phyloP scores from a whole-genome alignment of 1,140 invertebrate species.

The Asbolus verrucosus region DNA sequence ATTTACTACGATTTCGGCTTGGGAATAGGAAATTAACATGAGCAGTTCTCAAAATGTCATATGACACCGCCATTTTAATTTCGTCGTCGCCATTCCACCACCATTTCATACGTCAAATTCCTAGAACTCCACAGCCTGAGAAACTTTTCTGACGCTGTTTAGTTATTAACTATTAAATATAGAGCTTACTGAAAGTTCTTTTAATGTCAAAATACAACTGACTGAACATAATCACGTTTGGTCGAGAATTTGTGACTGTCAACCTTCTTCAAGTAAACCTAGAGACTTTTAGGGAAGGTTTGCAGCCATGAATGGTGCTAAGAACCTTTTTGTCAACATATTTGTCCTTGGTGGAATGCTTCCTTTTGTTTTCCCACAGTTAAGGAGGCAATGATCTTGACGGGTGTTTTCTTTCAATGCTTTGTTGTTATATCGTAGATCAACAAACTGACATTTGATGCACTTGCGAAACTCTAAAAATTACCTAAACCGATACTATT shows the following conservation, averaged over 20 bases:
- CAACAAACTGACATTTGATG: slow-evolving; percentile 46
- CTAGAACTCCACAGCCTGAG: no score
- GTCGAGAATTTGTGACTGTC: no score
- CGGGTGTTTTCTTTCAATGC: slow-evolving; percentile 48
- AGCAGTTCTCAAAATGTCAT: slow-evolving; percentile 4
- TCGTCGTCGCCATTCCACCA: background rate
- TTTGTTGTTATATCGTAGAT: slow-evolving; percentile 49
- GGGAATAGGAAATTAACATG: slow-evolving; percentile 18
- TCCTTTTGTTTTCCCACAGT: slow-evolving; percentile 21
- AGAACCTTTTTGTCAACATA: no score
- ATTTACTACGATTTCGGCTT: slow-evolving; percentile 44
- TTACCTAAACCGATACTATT: slow-evolving; percentile 28
- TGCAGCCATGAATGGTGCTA: no score
- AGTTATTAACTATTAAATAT: no score
- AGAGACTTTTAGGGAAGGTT: no score
- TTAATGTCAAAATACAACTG: no score
- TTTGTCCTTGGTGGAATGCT: background rate
- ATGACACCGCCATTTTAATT: slow-evolving; percentile 10
- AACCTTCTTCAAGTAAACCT: no score
- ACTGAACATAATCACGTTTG: no score
- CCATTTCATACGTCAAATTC: background rate
- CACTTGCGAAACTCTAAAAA: slow-evolving; percentile 33
- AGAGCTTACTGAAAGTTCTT: no score
- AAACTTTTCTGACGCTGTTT: no score
- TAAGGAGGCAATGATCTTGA: slow-evolving; percentile 39